phyloP scores from a whole-genome alignment of 1,140 invertebrate species.

The Pseudachorutes palmiensis region DNA sequence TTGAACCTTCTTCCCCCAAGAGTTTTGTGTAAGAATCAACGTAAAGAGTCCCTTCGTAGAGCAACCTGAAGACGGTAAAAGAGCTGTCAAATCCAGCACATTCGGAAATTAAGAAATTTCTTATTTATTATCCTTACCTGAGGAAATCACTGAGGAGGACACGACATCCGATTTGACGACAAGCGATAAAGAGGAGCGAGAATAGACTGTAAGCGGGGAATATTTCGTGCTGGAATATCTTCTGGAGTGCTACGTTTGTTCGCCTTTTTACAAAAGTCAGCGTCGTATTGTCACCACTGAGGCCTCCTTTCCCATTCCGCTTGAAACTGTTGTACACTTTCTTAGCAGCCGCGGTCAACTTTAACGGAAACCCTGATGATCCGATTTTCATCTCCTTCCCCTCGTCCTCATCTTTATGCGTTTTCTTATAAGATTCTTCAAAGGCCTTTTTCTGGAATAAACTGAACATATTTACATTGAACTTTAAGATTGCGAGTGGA shows the following conservation, averaged over 20 bases:
- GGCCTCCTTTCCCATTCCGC: neutral
- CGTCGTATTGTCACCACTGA: neutral
- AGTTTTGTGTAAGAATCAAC: no score
- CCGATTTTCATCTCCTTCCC: neutral
- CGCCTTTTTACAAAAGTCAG: neutral
- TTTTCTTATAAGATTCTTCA: conserved; percentile 43
- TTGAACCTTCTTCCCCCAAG: no score
- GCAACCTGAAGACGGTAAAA: no score
- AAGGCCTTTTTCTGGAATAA: conserved; percentile 44
- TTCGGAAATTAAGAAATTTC: neutral
- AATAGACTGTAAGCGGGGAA: conserved; percentile 22
- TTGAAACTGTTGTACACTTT: neutral
- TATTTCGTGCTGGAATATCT: neutral
- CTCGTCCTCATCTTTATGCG: conserved; percentile 36
- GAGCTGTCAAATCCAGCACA: no score
- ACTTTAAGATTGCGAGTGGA: neutral
- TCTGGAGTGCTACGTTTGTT: neutral
- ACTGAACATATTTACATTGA: neutral
- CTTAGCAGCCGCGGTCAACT: neutral
- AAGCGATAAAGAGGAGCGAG: conserved; percentile 28
- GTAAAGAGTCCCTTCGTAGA: no score
- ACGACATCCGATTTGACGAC: conserved; percentile 28
- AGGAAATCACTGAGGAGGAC: conserved; percentile 27
- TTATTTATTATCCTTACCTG: conserved; percentile 13
- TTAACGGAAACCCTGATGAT: neutral